Percentiles rank a stretch among this genome's conserved stretches.
These are phyloP conservation scores for Cephalophus harveyi DNA, from an alignment of 2,113 vertebrate genomes.

Conservation along the genomic window DNA sequence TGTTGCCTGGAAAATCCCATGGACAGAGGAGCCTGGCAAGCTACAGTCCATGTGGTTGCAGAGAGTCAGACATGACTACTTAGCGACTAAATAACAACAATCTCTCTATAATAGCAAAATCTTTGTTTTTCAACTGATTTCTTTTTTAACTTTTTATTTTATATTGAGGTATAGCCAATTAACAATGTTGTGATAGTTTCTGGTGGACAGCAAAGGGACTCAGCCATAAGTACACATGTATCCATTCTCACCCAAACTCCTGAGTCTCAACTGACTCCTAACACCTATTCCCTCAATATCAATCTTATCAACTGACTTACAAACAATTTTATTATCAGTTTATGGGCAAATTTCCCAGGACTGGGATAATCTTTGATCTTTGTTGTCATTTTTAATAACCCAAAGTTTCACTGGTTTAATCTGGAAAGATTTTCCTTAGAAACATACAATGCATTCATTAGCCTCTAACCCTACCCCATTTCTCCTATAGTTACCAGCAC, in stretches of 20 bases:
- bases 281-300: neutral
- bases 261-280: constrained; percentile 39
- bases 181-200: neutral
- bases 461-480: neutral
- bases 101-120: neutral
- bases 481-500: neutral
- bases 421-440: neutral
- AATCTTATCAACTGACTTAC: constrained; percentile 13
- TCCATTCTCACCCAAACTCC: neutral
- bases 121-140: neutral
- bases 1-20: neutral
- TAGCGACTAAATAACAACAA: neutral
- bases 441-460: neutral
- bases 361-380: neutral
- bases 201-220: neutral
- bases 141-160: neutral
- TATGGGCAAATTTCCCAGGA: constrained; percentile 10
- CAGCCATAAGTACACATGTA: neutral
- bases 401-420: neutral
- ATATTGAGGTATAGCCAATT: neutral
- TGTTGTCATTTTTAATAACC: neutral
- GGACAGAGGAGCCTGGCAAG: neutral
- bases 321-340: constrained; percentile 30
- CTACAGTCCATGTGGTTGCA: neutral
- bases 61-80: neutral